Percentiles rank a stretch among this genome's conserved stretches.
These are phyloP conservation scores for Pachyramphus minor DNA, from an alignment of 2,113 vertebrate genomes.

Conservation along the genomic window DNA sequence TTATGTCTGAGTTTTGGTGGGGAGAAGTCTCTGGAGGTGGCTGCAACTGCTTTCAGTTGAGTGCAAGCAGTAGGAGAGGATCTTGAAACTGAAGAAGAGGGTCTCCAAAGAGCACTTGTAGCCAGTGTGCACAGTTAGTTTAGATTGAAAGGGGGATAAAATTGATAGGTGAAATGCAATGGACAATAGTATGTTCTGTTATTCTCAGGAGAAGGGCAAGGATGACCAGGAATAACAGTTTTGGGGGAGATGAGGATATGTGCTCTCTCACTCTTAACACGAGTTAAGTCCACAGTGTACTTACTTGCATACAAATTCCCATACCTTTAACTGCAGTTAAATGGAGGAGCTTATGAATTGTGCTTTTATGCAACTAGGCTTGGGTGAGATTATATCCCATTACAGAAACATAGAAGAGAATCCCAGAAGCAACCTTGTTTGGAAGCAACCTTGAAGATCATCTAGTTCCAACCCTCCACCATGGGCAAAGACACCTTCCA, in stretches of 20 bases:
- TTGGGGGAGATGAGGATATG: neutral
- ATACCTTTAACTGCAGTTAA: neutral
- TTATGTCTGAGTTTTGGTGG: neutral
- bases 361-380: neutral
- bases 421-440: neutral
- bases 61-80: neutral
- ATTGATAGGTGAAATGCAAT: neutral
- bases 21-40: neutral
- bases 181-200: neutral
- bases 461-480: neutral
- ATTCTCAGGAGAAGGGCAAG: neutral
- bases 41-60: neutral
- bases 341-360: neutral
- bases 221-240: neutral
- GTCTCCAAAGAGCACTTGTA: neutral
- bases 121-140: neutral
- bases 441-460: neutral
- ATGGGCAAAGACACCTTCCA: neutral
- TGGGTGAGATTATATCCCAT: neutral
- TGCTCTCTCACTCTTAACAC: neutral
- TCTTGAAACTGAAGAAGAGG: neutral
- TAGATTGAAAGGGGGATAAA: neutral
- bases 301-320: neutral
- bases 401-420: neutral
- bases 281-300: neutral